Evolutionary conservation across 2,113 vertebrate genomes (phyloP).

Genomic region (Cynocephalus volans): DNA sequence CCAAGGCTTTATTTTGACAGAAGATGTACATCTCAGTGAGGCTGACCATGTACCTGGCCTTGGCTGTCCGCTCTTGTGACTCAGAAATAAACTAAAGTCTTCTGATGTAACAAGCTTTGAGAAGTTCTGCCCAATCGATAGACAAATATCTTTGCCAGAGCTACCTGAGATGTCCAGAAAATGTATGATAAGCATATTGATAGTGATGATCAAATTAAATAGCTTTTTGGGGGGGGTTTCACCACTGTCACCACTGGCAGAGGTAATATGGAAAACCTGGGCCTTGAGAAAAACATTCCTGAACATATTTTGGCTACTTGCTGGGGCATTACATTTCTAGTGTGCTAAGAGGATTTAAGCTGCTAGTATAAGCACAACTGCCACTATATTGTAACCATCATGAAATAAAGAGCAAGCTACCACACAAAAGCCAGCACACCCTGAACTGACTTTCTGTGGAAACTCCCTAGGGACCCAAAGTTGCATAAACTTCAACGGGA

Average conservation of each 20-base stretch:
- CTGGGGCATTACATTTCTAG: not conserved
- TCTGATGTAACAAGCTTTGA: constrained; percentile 37
- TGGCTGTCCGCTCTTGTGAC: not conserved
- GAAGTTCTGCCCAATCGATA: constrained; percentile 20
- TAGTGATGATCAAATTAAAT: not conserved
- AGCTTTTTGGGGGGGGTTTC: not conserved
- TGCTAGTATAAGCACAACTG: not conserved
- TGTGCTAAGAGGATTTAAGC: constrained; percentile 9
- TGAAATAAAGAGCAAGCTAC: constrained; percentile 54
- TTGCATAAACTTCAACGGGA: constrained; percentile 64
- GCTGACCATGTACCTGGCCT: not conserved
- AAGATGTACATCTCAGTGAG: not conserved
- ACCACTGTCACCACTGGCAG: not conserved
- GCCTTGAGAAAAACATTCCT: not conserved
- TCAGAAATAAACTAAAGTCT: constrained; percentile 63
- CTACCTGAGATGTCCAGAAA: not conserved
- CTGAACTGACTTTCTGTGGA: constrained; percentile 4
- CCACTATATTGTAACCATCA: not conserved
- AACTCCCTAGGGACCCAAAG: constrained; percentile 27
- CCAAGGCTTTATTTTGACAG: constrained; percentile 38
- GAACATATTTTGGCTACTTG: not conserved
- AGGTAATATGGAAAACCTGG: not conserved
- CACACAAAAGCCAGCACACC: not conserved
- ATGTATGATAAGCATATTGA: not conserved
- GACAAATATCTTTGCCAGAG: constrained; percentile 42